Evolutionary conservation across 2,888 invertebrate species (phyloP).

Genomic region (Ethmia dodecea): DNA sequence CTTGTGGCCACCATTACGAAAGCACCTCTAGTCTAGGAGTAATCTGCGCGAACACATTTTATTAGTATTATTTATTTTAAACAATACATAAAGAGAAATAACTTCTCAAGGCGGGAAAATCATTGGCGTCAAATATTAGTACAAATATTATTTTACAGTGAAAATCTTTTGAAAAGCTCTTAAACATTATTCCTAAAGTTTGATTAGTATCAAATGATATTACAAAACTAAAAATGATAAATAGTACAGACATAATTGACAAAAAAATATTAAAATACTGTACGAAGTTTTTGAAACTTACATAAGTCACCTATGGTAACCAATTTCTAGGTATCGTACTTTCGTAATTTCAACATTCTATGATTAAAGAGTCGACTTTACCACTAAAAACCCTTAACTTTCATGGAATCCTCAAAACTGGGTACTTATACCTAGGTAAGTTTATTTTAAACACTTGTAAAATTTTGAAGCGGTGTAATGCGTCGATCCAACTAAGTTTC

Average conservation of each 20-base stretch:
- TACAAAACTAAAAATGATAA: too few species aligned
- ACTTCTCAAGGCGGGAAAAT: not conserved
- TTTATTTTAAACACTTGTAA: slow-evolving; percentile 7
- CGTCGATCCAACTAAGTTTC: slow-evolving; percentile 9
- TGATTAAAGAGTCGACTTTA: slow-evolving; percentile 10
- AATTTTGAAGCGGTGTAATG: slow-evolving; percentile 18
- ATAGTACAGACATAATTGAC: too few species aligned
- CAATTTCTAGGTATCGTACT: slow-evolving; percentile 7
- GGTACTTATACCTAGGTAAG: too few species aligned
- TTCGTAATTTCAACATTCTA: slow-evolving; percentile 3
- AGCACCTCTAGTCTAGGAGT: not conserved
- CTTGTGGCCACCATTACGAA: not conserved
- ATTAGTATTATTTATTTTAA: not conserved
- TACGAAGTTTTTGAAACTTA: slow-evolving; percentile 21
- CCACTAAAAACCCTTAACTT: too few species aligned
- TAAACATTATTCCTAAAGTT: too few species aligned
- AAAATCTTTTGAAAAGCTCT: too few species aligned
- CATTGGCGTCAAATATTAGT: too few species aligned
- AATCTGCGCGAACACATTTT: too few species aligned
- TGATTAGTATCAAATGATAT: too few species aligned
- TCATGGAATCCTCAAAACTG: not conserved
- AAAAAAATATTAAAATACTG: too few species aligned
- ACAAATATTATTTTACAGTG: too few species aligned
- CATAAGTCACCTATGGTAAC: slow-evolving; percentile 24
- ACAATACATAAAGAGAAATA: not conserved